Evolutionary conservation across 2,113 vertebrate genomes (phyloP).

Genomic region (Platysteira castanea): DNA sequence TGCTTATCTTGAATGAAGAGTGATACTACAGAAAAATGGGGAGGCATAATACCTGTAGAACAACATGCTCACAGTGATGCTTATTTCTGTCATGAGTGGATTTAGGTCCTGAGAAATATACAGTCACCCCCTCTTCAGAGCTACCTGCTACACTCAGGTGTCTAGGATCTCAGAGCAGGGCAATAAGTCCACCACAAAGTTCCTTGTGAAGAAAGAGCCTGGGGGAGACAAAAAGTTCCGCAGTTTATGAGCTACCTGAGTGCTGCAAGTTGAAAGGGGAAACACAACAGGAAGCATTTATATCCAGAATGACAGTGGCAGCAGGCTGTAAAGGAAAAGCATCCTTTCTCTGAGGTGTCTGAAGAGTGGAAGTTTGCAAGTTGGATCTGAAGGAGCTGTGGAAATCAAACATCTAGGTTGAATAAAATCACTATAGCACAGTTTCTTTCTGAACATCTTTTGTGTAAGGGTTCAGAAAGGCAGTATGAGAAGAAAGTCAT

Average conservation of each 20-base stretch:
- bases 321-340: neutral
- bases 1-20: neutral
- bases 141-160: neutral
- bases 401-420: conserved; percentile 20
- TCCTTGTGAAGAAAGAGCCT: neutral
- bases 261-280: neutral
- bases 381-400: neutral
- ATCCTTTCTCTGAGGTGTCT: neutral
- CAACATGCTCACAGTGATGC: neutral
- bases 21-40: neutral
- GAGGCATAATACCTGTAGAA: neutral
- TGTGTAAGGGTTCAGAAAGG: neutral
- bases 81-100: neutral
- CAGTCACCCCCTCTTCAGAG: neutral
- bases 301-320: neutral
- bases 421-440: neutral
- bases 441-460: conserved; percentile 11
- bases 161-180: neutral
- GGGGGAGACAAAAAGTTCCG: neutral
- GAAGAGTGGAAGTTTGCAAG: neutral
- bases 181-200: neutral
- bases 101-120: neutral
- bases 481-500: neutral
- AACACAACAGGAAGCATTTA: neutral
- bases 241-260: neutral